Conservation (phyloP, 2,888 invertebrate genomes). For the Omphaloscelis lunosa region DNA sequence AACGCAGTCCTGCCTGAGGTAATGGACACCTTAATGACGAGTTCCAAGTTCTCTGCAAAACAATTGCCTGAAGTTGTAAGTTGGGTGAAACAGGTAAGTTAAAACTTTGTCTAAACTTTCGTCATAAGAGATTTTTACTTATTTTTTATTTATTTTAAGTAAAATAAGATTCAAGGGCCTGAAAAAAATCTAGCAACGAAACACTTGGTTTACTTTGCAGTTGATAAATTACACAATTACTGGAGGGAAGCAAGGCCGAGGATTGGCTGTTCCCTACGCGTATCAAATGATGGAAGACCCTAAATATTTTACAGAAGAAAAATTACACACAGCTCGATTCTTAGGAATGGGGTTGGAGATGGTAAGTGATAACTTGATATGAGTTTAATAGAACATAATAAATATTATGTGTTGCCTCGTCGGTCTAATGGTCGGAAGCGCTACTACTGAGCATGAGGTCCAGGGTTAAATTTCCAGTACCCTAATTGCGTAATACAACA, state of each 20-base stretch:
- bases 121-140: not conserved
- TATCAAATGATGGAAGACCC: slow-evolving; percentile 49
- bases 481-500: too few relatives aligned
- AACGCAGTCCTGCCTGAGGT: slow-evolving; percentile 37
- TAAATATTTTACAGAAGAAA: slow-evolving; percentile 43
- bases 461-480: too few relatives aligned
- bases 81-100: slow-evolving; percentile 43
- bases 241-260: slow-evolving; percentile 26
- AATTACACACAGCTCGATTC: slow-evolving; percentile 39
- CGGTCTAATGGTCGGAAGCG: too few relatives aligned
- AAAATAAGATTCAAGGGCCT: not conserved
- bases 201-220: slow-evolving; percentile 28
- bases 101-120: not conserved
- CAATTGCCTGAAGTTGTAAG: slow-evolving; percentile 38
- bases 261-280: slow-evolving; percentile 29
- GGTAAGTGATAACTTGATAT: slow-evolving; percentile 20
- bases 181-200: not conserved
- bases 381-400: not conserved
- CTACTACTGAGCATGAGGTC: too few relatives aligned
- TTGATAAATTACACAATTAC: slow-evolving; percentile 34
- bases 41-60: slow-evolving; percentile 33
- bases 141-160: not conserved
- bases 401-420: too few relatives aligned
- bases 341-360: slow-evolving; percentile 53
- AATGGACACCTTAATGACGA: slow-evolving; percentile 27